phyloP scores from a whole-genome alignment of 2,797 vertebrate genomes.

The Enteromius argenteus region DNA sequence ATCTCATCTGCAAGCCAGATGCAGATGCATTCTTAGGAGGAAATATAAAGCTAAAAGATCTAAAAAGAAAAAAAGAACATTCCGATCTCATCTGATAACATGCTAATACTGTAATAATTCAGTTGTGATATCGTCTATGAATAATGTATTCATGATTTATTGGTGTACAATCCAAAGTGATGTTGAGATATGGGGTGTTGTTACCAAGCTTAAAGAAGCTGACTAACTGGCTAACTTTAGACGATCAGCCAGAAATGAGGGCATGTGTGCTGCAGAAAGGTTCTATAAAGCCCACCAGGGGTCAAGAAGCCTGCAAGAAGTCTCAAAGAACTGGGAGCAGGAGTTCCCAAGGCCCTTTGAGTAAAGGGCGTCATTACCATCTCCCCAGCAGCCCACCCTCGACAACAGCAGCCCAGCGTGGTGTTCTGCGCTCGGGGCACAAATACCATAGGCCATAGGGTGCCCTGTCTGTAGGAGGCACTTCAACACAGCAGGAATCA shows the following conservation, averaged over 20 bases:
- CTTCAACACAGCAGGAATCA: constrained; percentile 26
- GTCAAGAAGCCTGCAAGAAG: constrained; percentile 48
- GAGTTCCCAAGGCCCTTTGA: constrained; percentile 49
- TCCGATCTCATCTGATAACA: constrained; percentile 39
- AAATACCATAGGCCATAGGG: constrained; percentile 36
- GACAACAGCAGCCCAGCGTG: constrained; percentile 59
- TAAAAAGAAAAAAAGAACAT: constrained; percentile 32
- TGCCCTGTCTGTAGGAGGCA: constrained; percentile 29
- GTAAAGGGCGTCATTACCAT: constrained; percentile 60
- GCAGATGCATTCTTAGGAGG: constrained; percentile 10
- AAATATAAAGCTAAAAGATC: constrained; percentile 37
- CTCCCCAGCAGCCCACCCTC: constrained; percentile 47
- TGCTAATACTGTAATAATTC: constrained; percentile 29
- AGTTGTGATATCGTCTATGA: constrained; percentile 45
- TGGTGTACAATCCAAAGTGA: constrained; percentile 26
- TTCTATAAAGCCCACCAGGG: constrained; percentile 48
- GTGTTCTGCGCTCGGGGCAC: constrained; percentile 29
- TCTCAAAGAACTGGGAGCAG: constrained; percentile 46
- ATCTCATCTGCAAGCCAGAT: constrained; percentile 45
- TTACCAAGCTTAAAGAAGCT: constrained; percentile 2
- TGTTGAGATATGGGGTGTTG: constrained; percentile 20
- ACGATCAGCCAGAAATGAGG: constrained; percentile 18
- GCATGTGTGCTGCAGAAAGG: constrained; percentile 28
- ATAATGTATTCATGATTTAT: constrained; percentile 40
- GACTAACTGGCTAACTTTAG: constrained; percentile 30